Conservation (phyloP, 1,140 invertebrate species). For the Steinernema feltiae region DNA sequence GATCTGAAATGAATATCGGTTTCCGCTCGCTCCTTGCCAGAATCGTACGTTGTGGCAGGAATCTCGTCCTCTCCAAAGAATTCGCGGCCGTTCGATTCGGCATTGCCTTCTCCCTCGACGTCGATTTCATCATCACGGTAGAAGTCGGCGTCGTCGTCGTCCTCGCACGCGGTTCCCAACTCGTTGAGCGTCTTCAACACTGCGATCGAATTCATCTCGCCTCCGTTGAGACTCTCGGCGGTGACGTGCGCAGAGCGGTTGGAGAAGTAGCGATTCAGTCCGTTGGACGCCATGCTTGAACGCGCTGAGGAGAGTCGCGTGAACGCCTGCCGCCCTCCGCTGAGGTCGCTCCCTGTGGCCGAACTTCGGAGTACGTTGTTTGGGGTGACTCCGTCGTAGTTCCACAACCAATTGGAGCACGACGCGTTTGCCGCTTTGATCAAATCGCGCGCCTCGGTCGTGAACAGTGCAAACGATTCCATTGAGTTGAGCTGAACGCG, state of each 20-base stretch:
- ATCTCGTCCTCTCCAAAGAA: not conserved
- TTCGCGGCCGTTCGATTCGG: not conserved
- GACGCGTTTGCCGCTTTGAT: not conserved
- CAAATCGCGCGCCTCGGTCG: not conserved
- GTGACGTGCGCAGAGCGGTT: not conserved
- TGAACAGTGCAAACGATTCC: not conserved
- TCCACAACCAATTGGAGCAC: not conserved
- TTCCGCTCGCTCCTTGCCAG: not conserved
- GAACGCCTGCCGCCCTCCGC: not conserved
- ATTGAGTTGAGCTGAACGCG: not conserved
- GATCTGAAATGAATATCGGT: not conserved
- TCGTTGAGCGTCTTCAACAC: conserved; percentile 9
- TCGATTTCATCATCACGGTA: conserved; percentile 11
- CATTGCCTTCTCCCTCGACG: conserved; percentile 7
- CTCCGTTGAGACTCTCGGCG: not conserved
- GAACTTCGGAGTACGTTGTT: not conserved
- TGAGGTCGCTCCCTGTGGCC: not conserved
- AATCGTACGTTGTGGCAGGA: not conserved
- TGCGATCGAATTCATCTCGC: not conserved
- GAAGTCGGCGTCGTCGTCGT: conserved; percentile 3
- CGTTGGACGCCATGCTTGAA: conserved; percentile 1
- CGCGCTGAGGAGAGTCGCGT: not conserved
- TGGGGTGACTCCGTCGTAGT: not conserved
- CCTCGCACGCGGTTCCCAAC: not conserved
- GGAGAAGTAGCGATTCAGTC: not conserved